Evolutionary conservation across 2,797 vertebrate species (phyloP).

Genomic region (Euphonia xanthogaster): DNA sequence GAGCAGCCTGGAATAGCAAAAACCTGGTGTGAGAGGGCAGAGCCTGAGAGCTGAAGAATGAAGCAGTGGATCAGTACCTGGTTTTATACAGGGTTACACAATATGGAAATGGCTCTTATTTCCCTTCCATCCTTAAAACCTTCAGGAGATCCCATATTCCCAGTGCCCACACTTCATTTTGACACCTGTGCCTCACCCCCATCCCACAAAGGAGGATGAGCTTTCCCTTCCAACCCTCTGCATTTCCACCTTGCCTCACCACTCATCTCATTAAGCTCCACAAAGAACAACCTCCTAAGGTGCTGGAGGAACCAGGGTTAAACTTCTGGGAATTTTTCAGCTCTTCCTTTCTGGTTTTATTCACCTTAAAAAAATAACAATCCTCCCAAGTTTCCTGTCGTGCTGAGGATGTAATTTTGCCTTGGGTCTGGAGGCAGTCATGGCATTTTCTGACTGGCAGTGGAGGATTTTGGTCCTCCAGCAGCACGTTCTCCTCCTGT

Average conservation of each 20-base stretch:
- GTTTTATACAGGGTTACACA: not conserved
- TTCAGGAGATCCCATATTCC: not conserved
- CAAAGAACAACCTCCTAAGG: not conserved
- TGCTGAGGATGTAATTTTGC: not conserved
- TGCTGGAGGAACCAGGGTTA: not conserved
- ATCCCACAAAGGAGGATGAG: not conserved
- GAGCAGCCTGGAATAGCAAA: not conserved
- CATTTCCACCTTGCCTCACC: not conserved
- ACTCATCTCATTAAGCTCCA: not conserved
- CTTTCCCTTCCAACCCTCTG: not conserved
- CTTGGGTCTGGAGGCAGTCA: not conserved
- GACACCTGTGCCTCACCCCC: not conserved
- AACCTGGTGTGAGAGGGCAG: not conserved
- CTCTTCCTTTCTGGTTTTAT: not conserved
- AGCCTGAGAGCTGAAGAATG: not conserved
- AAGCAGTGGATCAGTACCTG: not conserved
- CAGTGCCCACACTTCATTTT: not conserved
- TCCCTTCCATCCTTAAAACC: not conserved
- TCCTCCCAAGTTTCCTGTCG: not conserved
- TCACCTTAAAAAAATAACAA: not conserved
- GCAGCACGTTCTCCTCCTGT: not conserved
- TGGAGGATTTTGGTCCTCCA: not conserved
- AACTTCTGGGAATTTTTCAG: not conserved
- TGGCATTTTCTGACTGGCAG: not conserved
- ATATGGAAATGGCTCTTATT: not conserved